A percentile compares a stretch with the other conserved stretches of the same genome.
Evolutionary conservation across 2,888 invertebrate genomes (phyloP).

Genomic region (Fissipunctia ypsillon): DNA sequence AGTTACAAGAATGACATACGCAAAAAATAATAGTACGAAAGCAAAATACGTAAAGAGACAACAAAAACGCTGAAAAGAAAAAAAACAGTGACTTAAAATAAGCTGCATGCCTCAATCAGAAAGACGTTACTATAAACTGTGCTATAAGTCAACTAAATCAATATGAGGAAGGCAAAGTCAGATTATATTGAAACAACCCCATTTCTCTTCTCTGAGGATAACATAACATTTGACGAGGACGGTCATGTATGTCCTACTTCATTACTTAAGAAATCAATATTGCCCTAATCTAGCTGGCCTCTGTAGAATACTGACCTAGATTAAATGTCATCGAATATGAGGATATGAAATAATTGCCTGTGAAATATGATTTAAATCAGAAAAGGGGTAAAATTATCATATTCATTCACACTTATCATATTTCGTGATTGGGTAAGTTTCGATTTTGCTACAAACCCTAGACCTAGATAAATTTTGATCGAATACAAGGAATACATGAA

Average conservation of each 20-base stretch:
- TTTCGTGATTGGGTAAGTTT: too few relatives aligned
- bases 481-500: not conserved
- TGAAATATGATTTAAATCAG: not conserved
- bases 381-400: too few relatives aligned
- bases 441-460: not conserved
- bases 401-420: too few relatives aligned
- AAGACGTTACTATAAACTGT: not conserved
- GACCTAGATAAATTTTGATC: not conserved
- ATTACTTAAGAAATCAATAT: conserved; percentile 48
- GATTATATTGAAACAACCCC: conserved; percentile 1
- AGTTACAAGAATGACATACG: conserved; percentile 2
- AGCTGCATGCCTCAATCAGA: conserved; percentile 46
- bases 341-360: not conserved
- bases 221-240: not conserved
- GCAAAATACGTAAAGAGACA: conserved; percentile 19
- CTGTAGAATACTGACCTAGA: conserved; percentile 22
- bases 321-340: not conserved
- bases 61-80: conserved; percentile 7
- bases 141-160: conserved; percentile 2
- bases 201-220: not conserved
- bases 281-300: not conserved
- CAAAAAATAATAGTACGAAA: conserved; percentile 26
- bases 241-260: not conserved
- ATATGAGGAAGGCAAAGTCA: conserved; percentile 45
- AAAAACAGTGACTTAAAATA: conserved; percentile 18